Evolutionary conservation across 2,797 vertebrate species (phyloP), one percentile per base, ranked within the genome.

Genomic region (Coracias cyanogaster): DNA sequence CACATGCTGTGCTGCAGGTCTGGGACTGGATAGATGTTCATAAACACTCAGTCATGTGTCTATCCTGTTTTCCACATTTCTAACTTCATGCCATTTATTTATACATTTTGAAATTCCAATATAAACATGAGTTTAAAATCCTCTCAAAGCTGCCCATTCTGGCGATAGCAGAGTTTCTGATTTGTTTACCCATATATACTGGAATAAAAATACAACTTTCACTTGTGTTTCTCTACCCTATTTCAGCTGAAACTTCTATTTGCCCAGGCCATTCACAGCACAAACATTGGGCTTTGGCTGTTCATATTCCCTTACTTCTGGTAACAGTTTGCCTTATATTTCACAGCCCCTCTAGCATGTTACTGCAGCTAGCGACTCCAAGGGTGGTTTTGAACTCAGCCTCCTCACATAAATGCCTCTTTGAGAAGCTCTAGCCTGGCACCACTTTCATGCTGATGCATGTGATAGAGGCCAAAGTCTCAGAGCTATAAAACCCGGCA

Each of bases 401-500:
- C 73, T 87, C 35, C 72, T 60, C 73, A 62, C 70, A 94, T 73
- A 86, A 96, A 86, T 8, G 48, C 67, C 64, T 86, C 94, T 96
- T 96, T 97, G 76, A 94, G 93, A 95, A 92, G 81, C 89, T 95
- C 93, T 54, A 93, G 83, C 86, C 86, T 92, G 95, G 93, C 93
- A 96, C 88, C 60, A 85, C 64, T 90, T 92, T 85, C 91, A 94
- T 94, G 82, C 45, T 71, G 74, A 92, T 82, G 71, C 86, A 82
- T 58, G 87, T 95, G 90, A 97, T 93, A 91, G 86, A 79, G 86
- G 78, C 69, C 86, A 90, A 95, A 96, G 96, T 96, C 86, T 78
- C 76, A 92, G 86, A 93, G 93, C 67, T 77, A 70, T 96, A 94
- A 93, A 93, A 71, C 71, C 71, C 78, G 1, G 48, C 61, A 71